Conservation (phyloP, 2,888 invertebrate genomes). For the Clepsis dumicolana region DNA sequence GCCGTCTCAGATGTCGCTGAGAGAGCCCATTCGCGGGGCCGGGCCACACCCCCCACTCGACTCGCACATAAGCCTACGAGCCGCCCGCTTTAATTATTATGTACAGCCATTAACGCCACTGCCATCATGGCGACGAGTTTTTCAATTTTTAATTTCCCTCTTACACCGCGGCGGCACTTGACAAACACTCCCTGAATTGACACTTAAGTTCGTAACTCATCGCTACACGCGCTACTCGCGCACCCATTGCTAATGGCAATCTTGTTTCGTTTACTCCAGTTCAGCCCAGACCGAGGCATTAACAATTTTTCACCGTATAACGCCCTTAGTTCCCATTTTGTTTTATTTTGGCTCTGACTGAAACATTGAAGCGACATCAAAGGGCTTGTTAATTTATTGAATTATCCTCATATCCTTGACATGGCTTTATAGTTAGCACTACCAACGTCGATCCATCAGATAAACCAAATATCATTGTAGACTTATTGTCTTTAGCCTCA, state of each 20-base stretch:
- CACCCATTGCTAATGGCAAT: constrained; percentile 45
- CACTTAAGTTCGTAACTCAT: constrained; percentile 75
- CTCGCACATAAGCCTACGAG: constrained; percentile 82
- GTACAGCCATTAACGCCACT: constrained; percentile 84
- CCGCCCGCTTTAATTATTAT: constrained; percentile 85
- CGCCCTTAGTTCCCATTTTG: background rate
- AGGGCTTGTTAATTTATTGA: constrained; percentile 23
- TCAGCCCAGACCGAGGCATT: constrained; percentile 14
- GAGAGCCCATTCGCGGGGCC: constrained; percentile 83
- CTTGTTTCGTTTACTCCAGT: constrained; percentile 37
- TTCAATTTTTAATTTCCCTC: constrained; percentile 85
- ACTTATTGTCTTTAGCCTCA: constrained; percentile 54
- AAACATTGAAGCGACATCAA: background rate
- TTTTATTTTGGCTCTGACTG: background rate
- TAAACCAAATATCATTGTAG: constrained; percentile 42
- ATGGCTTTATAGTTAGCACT: constrained; percentile 57
- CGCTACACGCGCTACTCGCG: constrained; percentile 51
- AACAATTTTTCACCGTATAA: background rate
- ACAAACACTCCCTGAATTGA: constrained; percentile 72
- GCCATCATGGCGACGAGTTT: constrained; percentile 84
- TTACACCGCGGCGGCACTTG: constrained; percentile 68
- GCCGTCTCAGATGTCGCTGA: constrained; percentile 83
- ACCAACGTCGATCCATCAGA: constrained; percentile 47
- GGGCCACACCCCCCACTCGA: constrained; percentile 85
- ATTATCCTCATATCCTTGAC: constrained; percentile 49